Evolutionary conservation across 2,113 vertebrate genomes (phyloP).

Genomic region (Chaetorhynchus papuensis): DNA sequence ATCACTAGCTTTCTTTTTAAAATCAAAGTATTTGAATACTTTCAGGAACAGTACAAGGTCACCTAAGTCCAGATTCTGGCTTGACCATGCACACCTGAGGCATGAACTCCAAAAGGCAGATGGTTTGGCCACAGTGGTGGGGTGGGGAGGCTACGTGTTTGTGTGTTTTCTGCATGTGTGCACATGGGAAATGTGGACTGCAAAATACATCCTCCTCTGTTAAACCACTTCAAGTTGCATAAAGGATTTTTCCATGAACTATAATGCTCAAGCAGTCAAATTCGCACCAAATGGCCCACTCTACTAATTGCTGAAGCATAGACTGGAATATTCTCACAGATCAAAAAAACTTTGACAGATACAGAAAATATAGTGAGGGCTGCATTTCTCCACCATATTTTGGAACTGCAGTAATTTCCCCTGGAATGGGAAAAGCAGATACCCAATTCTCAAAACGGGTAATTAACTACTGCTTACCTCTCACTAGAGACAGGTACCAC

Average conservation of each 20-base stretch:
- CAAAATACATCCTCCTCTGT: background rate
- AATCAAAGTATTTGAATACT: background rate
- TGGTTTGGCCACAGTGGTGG: fast-evolving
- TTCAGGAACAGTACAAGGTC: background rate
- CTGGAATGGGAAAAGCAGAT: background rate
- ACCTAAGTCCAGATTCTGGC: background rate
- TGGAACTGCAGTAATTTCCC: background rate
- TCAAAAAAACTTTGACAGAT: background rate
- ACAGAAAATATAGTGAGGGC: background rate
- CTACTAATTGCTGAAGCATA: background rate
- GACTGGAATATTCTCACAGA: background rate
- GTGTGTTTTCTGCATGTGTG: background rate
- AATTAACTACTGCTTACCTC: background rate
- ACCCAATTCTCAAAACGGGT: background rate
- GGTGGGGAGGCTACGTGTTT: fast-evolving
- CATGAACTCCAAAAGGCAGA: background rate
- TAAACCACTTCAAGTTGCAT: background rate
- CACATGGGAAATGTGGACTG: background rate
- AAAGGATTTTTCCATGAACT: background rate
- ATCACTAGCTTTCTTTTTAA: background rate
- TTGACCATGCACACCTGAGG: background rate
- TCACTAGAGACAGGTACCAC: background rate
- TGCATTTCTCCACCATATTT: background rate
- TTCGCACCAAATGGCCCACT: background rate
- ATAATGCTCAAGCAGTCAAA: background rate